phyloP scores from a whole-genome alignment of 2,113 vertebrate genomes.

The Oreochromis niloticus region DNA sequence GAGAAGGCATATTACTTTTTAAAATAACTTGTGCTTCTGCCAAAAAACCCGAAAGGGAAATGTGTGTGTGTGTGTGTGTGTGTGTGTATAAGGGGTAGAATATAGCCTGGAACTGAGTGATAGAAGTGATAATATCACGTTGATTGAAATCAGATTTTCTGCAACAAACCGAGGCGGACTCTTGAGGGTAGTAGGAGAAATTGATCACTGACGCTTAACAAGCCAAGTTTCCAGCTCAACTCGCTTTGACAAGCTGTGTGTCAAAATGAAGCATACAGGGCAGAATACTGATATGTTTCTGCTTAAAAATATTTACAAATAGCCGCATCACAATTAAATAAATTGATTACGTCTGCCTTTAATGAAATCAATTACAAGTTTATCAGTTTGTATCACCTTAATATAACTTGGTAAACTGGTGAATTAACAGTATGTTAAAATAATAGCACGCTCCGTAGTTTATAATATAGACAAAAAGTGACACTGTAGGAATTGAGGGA shows the following conservation, averaged over 20 bases:
- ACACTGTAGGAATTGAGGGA: neutral
- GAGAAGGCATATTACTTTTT: slow-evolving; percentile 61
- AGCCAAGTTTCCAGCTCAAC: slow-evolving; percentile 40
- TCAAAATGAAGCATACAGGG: slow-evolving; percentile 6
- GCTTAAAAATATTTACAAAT: neutral
- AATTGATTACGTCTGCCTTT: neutral
- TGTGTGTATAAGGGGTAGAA: neutral
- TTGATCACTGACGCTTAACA: slow-evolving; percentile 19
- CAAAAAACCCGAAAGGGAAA: slow-evolving; percentile 30
- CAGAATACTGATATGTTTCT: neutral
- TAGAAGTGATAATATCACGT: slow-evolving; percentile 50
- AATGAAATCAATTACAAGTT: neutral
- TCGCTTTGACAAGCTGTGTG: slow-evolving; percentile 15
- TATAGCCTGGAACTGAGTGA: slow-evolving; percentile 34
- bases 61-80: neutral
- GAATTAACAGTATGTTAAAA: neutral
- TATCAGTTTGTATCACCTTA: neutral
- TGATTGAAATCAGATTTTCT: slow-evolving; percentile 66
- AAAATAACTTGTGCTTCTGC: slow-evolving; percentile 47
- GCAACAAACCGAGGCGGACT: slow-evolving; percentile 28
- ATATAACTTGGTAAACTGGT: neutral
- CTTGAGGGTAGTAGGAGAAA: slow-evolving; percentile 22
- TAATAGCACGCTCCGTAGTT: neutral
- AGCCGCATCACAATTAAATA: neutral
- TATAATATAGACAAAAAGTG: neutral